Evolutionary conservation across 2,888 invertebrate genomes (phyloP), one percentile per base, ranked within the genome.

Genomic region (Mylabris sibirica): DNA sequence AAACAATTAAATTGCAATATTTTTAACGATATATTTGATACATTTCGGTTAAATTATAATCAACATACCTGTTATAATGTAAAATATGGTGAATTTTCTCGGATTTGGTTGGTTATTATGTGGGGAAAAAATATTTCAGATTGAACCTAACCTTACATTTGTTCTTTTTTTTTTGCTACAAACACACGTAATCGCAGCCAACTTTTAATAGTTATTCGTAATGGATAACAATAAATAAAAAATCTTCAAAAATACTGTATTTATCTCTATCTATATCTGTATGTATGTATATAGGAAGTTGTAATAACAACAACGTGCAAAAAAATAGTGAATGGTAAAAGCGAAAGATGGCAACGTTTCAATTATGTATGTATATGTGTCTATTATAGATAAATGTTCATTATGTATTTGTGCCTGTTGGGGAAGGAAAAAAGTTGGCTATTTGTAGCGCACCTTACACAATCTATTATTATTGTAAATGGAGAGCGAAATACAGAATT

Each of bases 11-110:
- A 49, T 49, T 49, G 20, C 49, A 20, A 49, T 30, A 20, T 49
- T 49, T 20, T 20, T 20, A 20, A 49, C 20, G 49, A 49, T 20
- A 11, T 20, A 9, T 20, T 20, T 20, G 20, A 49, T 49, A 20
- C 20, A 49, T 20, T 49, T 49, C 20, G 9, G 4, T 49, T 6
- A 20, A 20, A 20, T 49, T 20, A 20, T 64, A 12, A 66, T 12
- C 24, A 30, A 83, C 82, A 80, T 82, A 83, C 83, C 82, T 80
- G 82, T 80, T 82, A 83, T 82, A 79, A 79, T 79, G 81, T 80
- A 79, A 83, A 83, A 84, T 81, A 81, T 82, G 81, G 83, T 81
- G 81, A 80, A 79, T 80, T 78, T 79, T 78, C 78, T 26, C 26
- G 11, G 35, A 30, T 30, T 30, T 30, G 30, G 30, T 30, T 5